Evolutionary conservation across 1,140 invertebrate genomes (phyloP).

Genomic region (Ips typographus): DNA sequence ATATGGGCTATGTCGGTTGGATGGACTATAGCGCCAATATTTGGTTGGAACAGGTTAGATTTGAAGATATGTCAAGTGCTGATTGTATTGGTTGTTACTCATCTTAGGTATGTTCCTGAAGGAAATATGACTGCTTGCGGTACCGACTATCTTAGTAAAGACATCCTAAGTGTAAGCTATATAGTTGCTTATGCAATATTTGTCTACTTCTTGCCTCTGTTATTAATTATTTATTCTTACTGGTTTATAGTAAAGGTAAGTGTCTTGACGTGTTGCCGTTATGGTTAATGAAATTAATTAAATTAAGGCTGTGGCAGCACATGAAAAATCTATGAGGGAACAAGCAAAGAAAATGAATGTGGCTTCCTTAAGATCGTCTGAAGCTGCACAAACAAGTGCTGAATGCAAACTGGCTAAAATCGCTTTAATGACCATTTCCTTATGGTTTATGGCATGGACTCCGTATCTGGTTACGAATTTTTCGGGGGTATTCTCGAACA

Average conservation of each 20-base stretch:
- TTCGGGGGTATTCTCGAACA: constrained; percentile 68
- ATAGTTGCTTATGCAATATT: constrained; percentile 70
- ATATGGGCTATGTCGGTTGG: constrained; percentile 68
- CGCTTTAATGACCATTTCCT: constrained; percentile 75
- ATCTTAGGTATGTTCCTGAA: constrained; percentile 78
- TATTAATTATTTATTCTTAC: constrained; percentile 75
- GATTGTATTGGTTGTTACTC: constrained; percentile 1
- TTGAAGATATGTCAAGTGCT: background rate
- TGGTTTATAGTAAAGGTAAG: constrained; percentile 72
- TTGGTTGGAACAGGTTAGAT: constrained; percentile 77
- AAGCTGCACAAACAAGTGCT: constrained; percentile 66
- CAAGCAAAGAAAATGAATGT: constrained; percentile 88
- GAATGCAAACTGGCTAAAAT: constrained; percentile 79
- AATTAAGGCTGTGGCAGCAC: constrained; percentile 68
- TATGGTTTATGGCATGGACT: constrained; percentile 86
- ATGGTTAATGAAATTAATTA: background rate
- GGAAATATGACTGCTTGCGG: constrained; percentile 85
- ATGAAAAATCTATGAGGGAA: constrained; percentile 79
- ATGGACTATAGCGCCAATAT: constrained; percentile 73
- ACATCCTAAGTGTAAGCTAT: constrained; percentile 67
- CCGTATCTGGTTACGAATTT: constrained; percentile 81
- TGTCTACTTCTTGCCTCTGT: constrained; percentile 71
- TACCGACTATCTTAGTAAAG: constrained; percentile 75
- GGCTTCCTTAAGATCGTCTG: constrained; percentile 69
- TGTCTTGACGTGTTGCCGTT: background rate